phyloP scores from a whole-genome alignment of 2,797 vertebrate genomes.

The Lepidocolaptes lacrymiger region DNA sequence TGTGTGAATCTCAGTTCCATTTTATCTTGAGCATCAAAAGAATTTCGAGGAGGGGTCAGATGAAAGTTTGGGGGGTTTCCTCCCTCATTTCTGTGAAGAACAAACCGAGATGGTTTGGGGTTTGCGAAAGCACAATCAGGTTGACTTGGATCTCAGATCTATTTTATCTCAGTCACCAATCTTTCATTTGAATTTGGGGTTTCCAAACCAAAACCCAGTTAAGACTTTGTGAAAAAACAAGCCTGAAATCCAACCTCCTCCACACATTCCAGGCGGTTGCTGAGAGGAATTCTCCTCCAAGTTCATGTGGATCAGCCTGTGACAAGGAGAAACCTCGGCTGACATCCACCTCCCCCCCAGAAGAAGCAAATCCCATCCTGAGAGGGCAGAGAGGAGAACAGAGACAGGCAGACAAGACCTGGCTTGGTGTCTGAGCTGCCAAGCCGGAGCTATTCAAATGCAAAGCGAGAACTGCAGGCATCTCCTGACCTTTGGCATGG shows the following conservation, averaged over 20 bases:
- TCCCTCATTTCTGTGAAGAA: slow-evolving; percentile 15
- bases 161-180: slow-evolving; percentile 56
- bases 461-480: neutral
- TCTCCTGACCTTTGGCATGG: neutral
- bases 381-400: neutral
- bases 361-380: neutral
- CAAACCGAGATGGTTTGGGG: slow-evolving; percentile 47
- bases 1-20: neutral
- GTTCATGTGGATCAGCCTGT: slow-evolving; percentile 12
- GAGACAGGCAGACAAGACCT: neutral
- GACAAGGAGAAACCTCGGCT: slow-evolving; percentile 21
- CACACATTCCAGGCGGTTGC: slow-evolving; percentile 55
- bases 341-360: neutral
- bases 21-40: slow-evolving; percentile 51
- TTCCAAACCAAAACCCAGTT: slow-evolving; percentile 62
- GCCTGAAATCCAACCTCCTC: slow-evolving; percentile 54
- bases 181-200: slow-evolving; percentile 54
- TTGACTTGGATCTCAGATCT: slow-evolving; percentile 41
- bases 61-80: slow-evolving; percentile 47
- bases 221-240: slow-evolving; percentile 18
- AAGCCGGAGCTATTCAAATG: neutral
- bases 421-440: neutral
- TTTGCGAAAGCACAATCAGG: slow-evolving; percentile 7
- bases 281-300: slow-evolving; percentile 33
- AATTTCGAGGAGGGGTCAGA: slow-evolving; percentile 53